These are phyloP conservation scores for Cryptotermes secundus DNA, from an alignment of 1,140 invertebrate genomes.

Conservation along the genomic window DNA sequence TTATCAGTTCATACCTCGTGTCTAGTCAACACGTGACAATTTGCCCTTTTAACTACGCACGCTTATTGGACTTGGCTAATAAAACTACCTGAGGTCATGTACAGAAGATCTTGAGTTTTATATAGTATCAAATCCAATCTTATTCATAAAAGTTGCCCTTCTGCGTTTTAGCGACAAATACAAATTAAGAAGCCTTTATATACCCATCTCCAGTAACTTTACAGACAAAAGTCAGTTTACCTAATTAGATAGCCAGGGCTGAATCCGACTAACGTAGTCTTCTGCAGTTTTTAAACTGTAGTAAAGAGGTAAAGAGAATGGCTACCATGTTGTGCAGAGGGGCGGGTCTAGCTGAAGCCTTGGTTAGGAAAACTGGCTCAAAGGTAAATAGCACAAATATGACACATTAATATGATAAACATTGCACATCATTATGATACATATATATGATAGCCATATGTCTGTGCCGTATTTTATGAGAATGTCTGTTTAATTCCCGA, in stretches of 20 bases:
- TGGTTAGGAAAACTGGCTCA: conserved; percentile 59
- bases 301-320: conserved; percentile 62
- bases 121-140: too few species aligned
- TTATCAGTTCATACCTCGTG: too few species aligned
- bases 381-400: conserved; percentile 52
- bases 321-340: conserved; percentile 67
- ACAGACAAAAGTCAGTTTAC: background rate
- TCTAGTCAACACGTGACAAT: too few species aligned
- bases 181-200: too few species aligned
- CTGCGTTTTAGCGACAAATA: too few species aligned
- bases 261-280: conserved; percentile 1
- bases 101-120: too few species aligned
- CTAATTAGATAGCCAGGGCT: background rate
- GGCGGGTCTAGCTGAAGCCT: conserved; percentile 60
- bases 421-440: background rate
- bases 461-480: background rate
- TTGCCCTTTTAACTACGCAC: too few species aligned
- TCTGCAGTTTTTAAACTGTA: too few species aligned
- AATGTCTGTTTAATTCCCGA: background rate
- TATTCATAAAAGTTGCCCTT: too few species aligned
- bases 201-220: too few species aligned
- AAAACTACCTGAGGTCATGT: too few species aligned
- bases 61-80: too few species aligned
- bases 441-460: background rate
- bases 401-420: background rate